These are phyloP conservation scores for Axis porcinus DNA, from an alignment of 2,113 vertebrate species.

Conservation along the genomic window DNA sequence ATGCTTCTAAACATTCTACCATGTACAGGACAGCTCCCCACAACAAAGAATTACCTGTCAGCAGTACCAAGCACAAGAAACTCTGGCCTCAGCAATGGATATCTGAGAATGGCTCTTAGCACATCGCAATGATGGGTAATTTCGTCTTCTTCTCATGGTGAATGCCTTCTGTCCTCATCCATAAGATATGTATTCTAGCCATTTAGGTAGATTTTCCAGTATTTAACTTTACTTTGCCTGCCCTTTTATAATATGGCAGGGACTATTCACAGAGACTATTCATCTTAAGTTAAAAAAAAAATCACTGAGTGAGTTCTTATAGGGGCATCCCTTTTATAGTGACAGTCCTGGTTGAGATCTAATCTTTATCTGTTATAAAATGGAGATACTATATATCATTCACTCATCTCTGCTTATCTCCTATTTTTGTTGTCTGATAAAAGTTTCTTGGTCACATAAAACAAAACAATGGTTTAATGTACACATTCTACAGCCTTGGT, in stretches of 20 bases:
- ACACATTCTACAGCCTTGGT: not conserved
- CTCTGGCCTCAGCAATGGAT: not conserved
- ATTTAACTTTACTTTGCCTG: not conserved
- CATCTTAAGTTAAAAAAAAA: not conserved
- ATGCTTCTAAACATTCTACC: not conserved
- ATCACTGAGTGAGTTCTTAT: not conserved
- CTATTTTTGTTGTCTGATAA: slow-evolving; percentile 5
- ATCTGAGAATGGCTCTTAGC: not conserved
- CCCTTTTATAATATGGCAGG: not conserved
- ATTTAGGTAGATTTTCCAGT: not conserved
- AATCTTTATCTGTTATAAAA: slow-evolving; percentile 32
- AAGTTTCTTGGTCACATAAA: slow-evolving; percentile 39
- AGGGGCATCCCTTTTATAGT: not conserved
- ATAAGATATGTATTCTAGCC: not conserved
- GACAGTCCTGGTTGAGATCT: not conserved
- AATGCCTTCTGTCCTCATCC: not conserved
- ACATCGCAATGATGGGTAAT: not conserved
- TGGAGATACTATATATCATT: not conserved
- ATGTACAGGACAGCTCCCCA: not conserved
- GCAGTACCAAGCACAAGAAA: not conserved
- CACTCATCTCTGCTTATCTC: slow-evolving; percentile 24
- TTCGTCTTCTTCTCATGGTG: not conserved
- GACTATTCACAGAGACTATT: not conserved
- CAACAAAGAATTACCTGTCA: not conserved
- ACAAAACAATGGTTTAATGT: slow-evolving; percentile 31